Evolutionary conservation across 2,113 vertebrate species (phyloP).

Genomic region (Haemorhous mexicanus): DNA sequence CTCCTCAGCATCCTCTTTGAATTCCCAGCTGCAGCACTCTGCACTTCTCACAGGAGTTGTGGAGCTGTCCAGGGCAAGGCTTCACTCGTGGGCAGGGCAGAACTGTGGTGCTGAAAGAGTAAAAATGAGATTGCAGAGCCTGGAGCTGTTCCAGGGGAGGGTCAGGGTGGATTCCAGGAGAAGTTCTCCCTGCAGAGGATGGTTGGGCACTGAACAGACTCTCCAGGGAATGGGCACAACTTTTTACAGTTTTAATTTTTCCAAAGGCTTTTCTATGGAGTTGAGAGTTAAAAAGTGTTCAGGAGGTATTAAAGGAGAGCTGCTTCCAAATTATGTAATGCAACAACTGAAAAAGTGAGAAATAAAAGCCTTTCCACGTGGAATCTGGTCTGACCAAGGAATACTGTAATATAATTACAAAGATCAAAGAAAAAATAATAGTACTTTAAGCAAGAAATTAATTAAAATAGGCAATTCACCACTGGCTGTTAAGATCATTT

Average conservation of each 20-base stretch:
- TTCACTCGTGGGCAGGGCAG: not conserved
- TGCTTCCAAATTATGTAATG: not conserved
- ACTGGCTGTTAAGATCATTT: slow-evolving; percentile 33
- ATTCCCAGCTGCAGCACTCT: not conserved
- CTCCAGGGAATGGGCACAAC: not conserved
- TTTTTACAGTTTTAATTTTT: not conserved
- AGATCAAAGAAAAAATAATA: slow-evolving; percentile 52
- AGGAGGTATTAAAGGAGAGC: not conserved
- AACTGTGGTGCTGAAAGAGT: not conserved
- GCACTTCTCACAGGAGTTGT: not conserved
- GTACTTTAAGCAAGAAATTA: slow-evolving; percentile 54
- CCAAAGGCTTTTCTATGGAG: not conserved
- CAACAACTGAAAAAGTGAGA: not conserved
- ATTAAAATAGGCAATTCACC: slow-evolving; percentile 3
- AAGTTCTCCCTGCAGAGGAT: not conserved
- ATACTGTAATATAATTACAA: slow-evolving; percentile 18
- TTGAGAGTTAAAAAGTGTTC: not conserved
- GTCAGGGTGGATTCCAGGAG: not conserved
- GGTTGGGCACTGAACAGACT: not conserved
- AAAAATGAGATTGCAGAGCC: not conserved
- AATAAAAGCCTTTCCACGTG: not conserved
- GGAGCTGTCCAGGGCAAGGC: not conserved
- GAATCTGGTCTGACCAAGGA: not conserved
- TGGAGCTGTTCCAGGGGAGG: too few relatives aligned
- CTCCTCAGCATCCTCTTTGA: not conserved